A percentile compares a stretch with the other conserved stretches of the same genome.
These are phyloP conservation scores for Ciconia maguari DNA, from an alignment of 2,113 vertebrate genomes.

Conservation along the genomic window DNA sequence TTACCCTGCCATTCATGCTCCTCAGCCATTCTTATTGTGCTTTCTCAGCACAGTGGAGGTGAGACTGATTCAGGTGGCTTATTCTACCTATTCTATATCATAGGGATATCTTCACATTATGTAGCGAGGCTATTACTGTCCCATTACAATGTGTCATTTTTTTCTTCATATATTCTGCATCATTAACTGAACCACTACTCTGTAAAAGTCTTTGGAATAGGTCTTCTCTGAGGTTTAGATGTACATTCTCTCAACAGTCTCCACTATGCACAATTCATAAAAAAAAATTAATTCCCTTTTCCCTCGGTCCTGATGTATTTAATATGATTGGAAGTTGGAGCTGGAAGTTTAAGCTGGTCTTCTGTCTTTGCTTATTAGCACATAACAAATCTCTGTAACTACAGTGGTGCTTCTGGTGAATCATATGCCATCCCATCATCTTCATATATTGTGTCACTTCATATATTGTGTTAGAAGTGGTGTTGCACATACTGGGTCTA, in stretches of 20 bases:
- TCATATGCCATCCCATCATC: background rate
- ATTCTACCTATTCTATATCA: background rate
- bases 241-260: background rate
- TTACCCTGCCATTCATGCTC: background rate
- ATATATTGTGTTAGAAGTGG: background rate
- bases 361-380: background rate
- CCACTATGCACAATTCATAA: background rate
- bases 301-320: background rate
- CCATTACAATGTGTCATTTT: background rate
- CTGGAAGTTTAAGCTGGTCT: background rate
- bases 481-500: background rate
- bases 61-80: background rate
- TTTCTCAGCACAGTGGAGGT: background rate
- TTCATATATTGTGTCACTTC: background rate
- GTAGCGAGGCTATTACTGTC: background rate
- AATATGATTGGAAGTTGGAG: background rate
- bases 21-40: background rate
- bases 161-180: background rate
- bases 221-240: background rate
- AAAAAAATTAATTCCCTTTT: background rate
- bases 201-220: background rate
- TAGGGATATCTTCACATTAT: background rate
- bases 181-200: background rate
- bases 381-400: background rate
- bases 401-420: fast-evolving